Percentiles rank a stretch among this genome's conserved stretches.
These are phyloP conservation scores for Thelaira solivaga DNA, from an alignment of 2,888 invertebrate genomes.

Conservation along the genomic window DNA sequence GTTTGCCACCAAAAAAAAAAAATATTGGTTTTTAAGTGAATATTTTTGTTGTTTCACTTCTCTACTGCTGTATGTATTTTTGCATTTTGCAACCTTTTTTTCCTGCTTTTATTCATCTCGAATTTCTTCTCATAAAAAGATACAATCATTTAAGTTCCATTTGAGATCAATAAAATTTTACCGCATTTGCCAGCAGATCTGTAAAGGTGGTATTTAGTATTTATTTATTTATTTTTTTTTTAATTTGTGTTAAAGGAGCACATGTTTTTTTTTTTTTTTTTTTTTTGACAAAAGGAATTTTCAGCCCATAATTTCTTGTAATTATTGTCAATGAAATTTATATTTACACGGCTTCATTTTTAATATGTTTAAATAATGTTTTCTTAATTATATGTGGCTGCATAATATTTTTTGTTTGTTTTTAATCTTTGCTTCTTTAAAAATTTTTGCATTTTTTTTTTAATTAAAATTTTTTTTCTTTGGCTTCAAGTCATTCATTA, in stretches of 20 bases:
- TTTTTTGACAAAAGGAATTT: background rate
- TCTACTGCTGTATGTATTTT: constrained; percentile 26
- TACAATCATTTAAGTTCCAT: constrained; percentile 50
- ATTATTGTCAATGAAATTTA: constrained; percentile 37
- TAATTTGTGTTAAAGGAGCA: constrained; percentile 1
- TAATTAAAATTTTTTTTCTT: too few species aligned
- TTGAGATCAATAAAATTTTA: constrained; percentile 60
- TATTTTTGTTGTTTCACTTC: constrained; percentile 37
- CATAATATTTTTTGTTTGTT: background rate
- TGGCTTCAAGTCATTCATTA: constrained; percentile 9
- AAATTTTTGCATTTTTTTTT: background rate
- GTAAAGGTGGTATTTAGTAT: constrained; percentile 1
- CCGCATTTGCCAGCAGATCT: constrained; percentile 40
- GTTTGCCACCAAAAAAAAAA: constrained; percentile 42
- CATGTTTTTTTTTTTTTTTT: background rate
- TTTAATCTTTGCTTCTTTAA: background rate
- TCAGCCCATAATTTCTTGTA: constrained; percentile 25
- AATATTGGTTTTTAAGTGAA: constrained; percentile 58
- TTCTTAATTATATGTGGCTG: background rate
- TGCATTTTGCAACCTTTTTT: constrained; percentile 34
- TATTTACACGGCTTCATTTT: background rate
- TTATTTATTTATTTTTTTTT: background rate
- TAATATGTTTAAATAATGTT: background rate
- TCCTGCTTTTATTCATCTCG: background rate
- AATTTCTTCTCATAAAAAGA: constrained; percentile 16